Base-by-base conservation (phyloP, 2,888 invertebrate genomes). In the Selenia dentaria region DNA sequence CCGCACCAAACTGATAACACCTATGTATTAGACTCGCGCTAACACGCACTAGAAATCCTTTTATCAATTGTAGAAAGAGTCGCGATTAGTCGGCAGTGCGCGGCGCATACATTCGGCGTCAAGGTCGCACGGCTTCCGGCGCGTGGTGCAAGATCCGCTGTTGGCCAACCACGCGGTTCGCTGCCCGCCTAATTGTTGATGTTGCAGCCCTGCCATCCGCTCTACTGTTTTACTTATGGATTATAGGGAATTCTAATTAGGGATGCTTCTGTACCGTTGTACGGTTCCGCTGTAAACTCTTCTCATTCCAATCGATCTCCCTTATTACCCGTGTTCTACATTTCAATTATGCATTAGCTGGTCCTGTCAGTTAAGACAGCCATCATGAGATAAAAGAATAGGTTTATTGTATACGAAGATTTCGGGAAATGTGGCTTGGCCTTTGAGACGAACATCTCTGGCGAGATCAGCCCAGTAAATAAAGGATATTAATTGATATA, bases 91-190 rank as follows among this genome's bases (percentile, higher is more conserved):
- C 56, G 48, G 8, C 22, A 8, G 22, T 22, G 33, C 22, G 25
- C 33, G 11, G 56, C 51, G 62, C 68, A 68, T 68, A 70, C 66
- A 64, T 67, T 72, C 70, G 71, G 74, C 75, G 67, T 60, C 74
- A 90, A 90, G 89, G 89, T 81, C 81, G 75, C 57, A 42, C 50
- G 42, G 68, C 70, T 83, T 87, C 89, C 87, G 77, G 74, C 69
- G 72, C 65, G 59, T 73, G 76, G 57, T 64, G 86, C 82, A 88
- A 89, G 86, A 82, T 88, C 89, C 89, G 87, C 63, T 79, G 78
- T 86, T 79, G 62, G 62, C 73, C 79, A 88, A 88, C 52, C 64
- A 51, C 32, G 57, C 71, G 73, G 70, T 71, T 68, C 71, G 74
- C 74, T 74, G 70, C 66, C 67, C 74, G 64, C 58, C 70, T 81